Evolutionary conservation across 2,113 vertebrate species (phyloP).

Genomic region (Melozone crissalis): DNA sequence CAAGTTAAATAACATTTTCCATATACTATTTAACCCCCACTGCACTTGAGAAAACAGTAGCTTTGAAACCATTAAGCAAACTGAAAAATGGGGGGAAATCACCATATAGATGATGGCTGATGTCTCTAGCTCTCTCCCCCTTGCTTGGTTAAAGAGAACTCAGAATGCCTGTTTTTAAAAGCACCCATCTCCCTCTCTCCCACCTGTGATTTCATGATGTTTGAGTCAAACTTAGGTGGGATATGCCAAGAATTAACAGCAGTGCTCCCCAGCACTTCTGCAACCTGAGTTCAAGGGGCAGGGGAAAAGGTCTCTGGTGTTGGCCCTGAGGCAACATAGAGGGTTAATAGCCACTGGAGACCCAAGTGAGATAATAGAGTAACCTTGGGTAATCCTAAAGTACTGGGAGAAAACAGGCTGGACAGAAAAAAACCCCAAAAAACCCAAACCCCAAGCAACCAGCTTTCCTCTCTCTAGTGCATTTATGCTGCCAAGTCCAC

Average conservation of each 20-base stretch:
- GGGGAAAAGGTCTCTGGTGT: conserved; percentile 18
- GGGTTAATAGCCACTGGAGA: conserved; percentile 60
- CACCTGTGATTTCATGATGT: background rate
- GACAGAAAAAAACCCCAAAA: background rate
- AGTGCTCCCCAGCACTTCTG: conserved; percentile 46
- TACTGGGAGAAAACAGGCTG: conserved; percentile 41
- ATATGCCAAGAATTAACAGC: conserved; percentile 63
- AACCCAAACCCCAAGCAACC: background rate
- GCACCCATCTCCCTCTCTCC: background rate
- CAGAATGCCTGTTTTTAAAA: background rate
- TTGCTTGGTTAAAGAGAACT: background rate
- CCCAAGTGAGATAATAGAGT: conserved; percentile 61
- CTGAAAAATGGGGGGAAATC: background rate
- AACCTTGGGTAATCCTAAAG: conserved; percentile 36
- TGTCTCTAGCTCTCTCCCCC: background rate
- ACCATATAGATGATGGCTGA: background rate
- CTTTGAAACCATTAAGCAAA: background rate
- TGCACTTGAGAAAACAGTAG: background rate
- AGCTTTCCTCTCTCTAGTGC: conserved; percentile 19
- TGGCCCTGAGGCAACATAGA: background rate
- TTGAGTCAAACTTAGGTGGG: conserved; percentile 44
- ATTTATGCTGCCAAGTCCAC: conserved; percentile 52
- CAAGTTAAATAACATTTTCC: background rate
- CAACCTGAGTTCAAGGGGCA: conserved; percentile 45
- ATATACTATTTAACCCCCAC: background rate